Evolutionary conservation across 1,140 invertebrate genomes (phyloP).

Genomic region (Rhopalosiphum padi): DNA sequence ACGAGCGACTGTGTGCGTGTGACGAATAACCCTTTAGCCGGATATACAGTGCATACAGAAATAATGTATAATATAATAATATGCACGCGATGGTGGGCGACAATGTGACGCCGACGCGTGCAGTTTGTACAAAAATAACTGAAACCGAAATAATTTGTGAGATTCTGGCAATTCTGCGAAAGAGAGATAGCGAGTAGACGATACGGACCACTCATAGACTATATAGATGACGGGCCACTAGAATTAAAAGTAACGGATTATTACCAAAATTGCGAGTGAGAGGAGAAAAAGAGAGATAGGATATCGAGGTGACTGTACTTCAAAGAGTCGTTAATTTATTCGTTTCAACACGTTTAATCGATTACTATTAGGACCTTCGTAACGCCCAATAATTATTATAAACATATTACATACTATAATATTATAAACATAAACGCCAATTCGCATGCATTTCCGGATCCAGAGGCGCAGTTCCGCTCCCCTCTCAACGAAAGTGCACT

Average conservation of each 20-base stretch:
- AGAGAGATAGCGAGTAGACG: not conserved
- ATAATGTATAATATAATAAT: not conserved
- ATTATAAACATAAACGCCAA: not conserved
- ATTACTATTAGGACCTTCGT: not conserved
- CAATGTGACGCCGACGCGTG: not conserved
- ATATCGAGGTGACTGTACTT: not conserved
- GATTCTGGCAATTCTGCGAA: not conserved
- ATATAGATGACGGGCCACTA: not conserved
- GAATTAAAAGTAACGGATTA: not conserved
- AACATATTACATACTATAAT: not conserved
- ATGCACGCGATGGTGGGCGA: not conserved
- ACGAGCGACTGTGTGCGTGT: not conserved
- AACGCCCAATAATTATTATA: not conserved
- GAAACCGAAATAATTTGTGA: constrained; percentile 1
- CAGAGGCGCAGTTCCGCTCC: not conserved
- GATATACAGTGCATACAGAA: not conserved
- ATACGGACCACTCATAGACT: not conserved
- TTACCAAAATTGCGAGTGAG: not conserved
- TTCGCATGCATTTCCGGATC: not conserved
- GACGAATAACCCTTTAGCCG: not conserved
- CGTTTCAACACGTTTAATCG: not conserved
- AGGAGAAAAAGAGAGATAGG: not conserved
- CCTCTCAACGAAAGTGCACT: not conserved
- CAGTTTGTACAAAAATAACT: not conserved
- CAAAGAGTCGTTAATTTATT: not conserved